Base-by-base conservation (phyloP, 1,140 invertebrate genomes). In the Drosophila funebris region DNA sequence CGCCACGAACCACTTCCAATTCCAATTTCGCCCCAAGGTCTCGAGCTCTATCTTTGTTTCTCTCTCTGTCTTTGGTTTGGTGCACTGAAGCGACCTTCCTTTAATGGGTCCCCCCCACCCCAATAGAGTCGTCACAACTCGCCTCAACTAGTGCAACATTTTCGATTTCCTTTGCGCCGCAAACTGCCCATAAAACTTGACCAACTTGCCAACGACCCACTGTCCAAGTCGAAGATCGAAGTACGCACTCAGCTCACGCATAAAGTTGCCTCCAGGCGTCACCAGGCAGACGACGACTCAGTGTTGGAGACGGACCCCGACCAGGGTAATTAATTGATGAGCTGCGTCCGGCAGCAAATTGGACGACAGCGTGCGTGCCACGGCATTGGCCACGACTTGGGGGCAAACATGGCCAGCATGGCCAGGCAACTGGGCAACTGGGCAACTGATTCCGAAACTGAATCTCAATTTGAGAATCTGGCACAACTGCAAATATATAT, bases 241-340 rank as follows among this genome's bases (percentile, higher is more conserved):
- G 36, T 27, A 44, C 60, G 43, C 57, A 52, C 48, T 50, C 24
- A 33, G 18, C 50, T 36, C 62, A 72, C 73, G 54, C 79, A 58
- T 62, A 24, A 57, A 69, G 57, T 64, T 54, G 74, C 78, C 82
- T 72, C 41, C 50, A 50, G 82, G 77, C 78, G 46, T 33, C 53
- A n/a, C 27, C 14, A 46, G 46, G 53, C 36, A 52, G 57, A 53
- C 44, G 22, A 53, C 56, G 52, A 43, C 16, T 29, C 46, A 24
- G 33, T n/a, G 13, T 37, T 33, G 13, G 33, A 33, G n/a, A 41
- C 27, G 31, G 16, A 50, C n/a, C 58, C 58, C 29, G 58, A 43
- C 24, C 76, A 39, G 73, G 68, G 70, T 76, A 87, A 88, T 85
- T 87, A 85, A 85, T 85, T 85, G 82, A 85, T 85, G 82, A 85